Conservation (phyloP, 2,797 vertebrate species). For the Micropoecilia bifurca region DNA sequence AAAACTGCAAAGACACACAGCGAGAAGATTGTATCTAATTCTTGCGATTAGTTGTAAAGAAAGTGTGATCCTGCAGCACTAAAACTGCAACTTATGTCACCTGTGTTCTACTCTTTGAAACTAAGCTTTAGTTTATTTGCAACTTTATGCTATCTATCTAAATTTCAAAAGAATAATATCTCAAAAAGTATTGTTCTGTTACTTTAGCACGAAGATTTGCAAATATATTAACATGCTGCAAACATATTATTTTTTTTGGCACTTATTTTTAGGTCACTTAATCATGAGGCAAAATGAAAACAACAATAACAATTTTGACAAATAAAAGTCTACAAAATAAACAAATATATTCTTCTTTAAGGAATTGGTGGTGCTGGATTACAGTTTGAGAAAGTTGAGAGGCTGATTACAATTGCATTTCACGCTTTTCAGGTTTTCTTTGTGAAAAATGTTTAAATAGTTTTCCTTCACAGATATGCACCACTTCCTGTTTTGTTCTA, state of each 20-base stretch:
- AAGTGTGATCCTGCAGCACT: neutral
- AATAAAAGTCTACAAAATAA: neutral
- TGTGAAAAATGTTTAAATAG: neutral
- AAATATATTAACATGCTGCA: neutral
- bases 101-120: neutral
- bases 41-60: neutral
- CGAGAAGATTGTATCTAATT: conserved; percentile 31
- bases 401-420: neutral
- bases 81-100: neutral
- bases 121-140: neutral
- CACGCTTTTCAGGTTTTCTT: neutral
- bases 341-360: neutral
- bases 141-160: neutral
- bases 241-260: neutral
- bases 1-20: conserved; percentile 29
- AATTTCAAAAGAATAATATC: neutral
- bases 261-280: neutral
- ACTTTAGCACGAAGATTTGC: neutral
- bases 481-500: neutral
- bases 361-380: neutral
- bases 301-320: neutral
- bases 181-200: neutral
- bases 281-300: neutral
- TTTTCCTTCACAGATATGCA: neutral
- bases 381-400: neutral